A percentile compares a stretch with the other conserved stretches of the same genome.
phyloP scores from a whole-genome alignment of 2,888 invertebrate genomes.

The Quadriops clusia region DNA sequence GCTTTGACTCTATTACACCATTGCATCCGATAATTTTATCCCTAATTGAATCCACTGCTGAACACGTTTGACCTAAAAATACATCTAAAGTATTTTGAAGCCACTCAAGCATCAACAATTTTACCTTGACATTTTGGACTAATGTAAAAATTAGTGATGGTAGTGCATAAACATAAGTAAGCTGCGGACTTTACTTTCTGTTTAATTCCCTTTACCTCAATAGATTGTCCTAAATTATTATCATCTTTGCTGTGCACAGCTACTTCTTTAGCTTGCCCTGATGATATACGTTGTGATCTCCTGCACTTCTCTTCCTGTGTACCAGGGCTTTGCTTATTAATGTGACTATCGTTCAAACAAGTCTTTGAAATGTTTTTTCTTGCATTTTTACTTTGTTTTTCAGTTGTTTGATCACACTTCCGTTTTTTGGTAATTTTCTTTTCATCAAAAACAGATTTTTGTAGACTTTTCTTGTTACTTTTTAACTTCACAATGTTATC shows the following conservation, averaged over 20 bases:
- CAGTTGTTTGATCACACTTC: constrained; percentile 11
- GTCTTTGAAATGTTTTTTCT: constrained; percentile 10
- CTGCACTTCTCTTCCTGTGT: constrained; percentile 17
- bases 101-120: neutral
- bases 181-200: too few relatives aligned
- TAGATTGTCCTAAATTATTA: too few relatives aligned
- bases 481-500: too few relatives aligned
- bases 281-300: constrained; percentile 25
- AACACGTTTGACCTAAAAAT: constrained; percentile 45
- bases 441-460: too few relatives aligned
- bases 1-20: constrained; percentile 47
- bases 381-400: constrained; percentile 17
- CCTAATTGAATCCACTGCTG: constrained; percentile 64
- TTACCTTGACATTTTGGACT: constrained; percentile 11
- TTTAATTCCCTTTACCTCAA: too few relatives aligned
- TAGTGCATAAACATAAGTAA: constrained; percentile 27
- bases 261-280: constrained; percentile 19
- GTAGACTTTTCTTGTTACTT: too few relatives aligned
- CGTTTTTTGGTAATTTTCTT: too few relatives aligned
- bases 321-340: constrained; percentile 12
- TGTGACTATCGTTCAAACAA: constrained; percentile 11
- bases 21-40: constrained; percentile 70
- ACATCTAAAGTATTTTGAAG: too few relatives aligned
- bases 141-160: constrained; percentile 24
- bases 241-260: too few relatives aligned